A percentile compares a stretch with the other conserved stretches of the same genome.
phyloP scores from a whole-genome alignment of 2,888 invertebrate species.

The Meganola albula region DNA sequence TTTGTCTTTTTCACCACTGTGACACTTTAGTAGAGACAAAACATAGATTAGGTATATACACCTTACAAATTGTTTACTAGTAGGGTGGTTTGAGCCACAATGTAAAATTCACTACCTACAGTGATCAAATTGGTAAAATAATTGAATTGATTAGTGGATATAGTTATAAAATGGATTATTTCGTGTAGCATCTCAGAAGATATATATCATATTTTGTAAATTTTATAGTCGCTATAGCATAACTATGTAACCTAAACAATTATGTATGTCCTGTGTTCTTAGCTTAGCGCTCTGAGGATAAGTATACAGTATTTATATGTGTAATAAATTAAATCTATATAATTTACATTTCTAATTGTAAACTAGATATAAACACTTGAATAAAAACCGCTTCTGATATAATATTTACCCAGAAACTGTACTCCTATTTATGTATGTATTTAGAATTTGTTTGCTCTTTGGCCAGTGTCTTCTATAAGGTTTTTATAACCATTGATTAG shows the following conservation, averaged over 20 bases:
- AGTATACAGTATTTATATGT: constrained; percentile 50
- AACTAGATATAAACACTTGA: constrained; percentile 29
- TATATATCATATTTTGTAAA: constrained; percentile 79
- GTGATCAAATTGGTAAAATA: constrained; percentile 57
- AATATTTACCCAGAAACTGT: constrained; percentile 15
- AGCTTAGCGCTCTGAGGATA: constrained; percentile 73
- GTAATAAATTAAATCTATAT: constrained; percentile 21
- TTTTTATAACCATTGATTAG: too few relatives aligned
- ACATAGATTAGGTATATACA: too few relatives aligned
- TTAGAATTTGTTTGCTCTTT: constrained; percentile 20
- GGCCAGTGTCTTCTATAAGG: constrained; percentile 31
- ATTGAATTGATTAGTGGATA: constrained; percentile 74
- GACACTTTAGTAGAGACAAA: too few relatives aligned
- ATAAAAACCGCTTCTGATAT: constrained; percentile 29
- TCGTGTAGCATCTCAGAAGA: constrained; percentile 74
- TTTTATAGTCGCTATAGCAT: constrained; percentile 76
- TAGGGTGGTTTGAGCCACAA: constrained; percentile 23
- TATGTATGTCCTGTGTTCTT: constrained; percentile 67
- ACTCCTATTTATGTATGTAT: constrained; percentile 15
- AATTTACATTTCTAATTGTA: constrained; percentile 32
- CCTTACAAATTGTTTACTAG: too few relatives aligned
- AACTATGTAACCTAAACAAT: constrained; percentile 62
- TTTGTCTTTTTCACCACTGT: too few relatives aligned
- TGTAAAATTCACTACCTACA: constrained; percentile 33
- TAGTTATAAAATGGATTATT: constrained; percentile 62